Conservation (phyloP, 2,888 invertebrate species). For the Limenitis camilla region DNA sequence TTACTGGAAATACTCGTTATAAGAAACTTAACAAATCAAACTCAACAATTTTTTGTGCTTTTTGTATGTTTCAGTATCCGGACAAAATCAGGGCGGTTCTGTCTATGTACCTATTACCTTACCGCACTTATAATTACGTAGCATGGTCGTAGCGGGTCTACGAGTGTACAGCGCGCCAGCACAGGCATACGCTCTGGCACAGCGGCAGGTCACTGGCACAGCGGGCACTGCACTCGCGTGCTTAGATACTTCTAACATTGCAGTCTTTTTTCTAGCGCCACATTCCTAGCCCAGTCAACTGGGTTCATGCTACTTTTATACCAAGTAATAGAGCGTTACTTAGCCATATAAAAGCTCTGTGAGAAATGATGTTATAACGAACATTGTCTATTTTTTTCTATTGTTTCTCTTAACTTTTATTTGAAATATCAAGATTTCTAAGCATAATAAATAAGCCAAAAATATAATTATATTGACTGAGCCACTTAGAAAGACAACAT, state of each 20-base stretch:
- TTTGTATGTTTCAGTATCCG: too few species aligned
- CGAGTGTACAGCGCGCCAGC: constrained; percentile 36
- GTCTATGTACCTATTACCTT: neutral
- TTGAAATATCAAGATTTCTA: too few species aligned
- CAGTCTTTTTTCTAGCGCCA: constrained; percentile 66
- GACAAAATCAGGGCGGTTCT: too few species aligned
- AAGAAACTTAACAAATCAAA: too few species aligned
- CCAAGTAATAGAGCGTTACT: constrained; percentile 25
- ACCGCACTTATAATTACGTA: constrained; percentile 34
- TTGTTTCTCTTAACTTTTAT: too few species aligned
- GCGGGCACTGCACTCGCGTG: constrained; percentile 69
- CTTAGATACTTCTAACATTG: constrained; percentile 71
- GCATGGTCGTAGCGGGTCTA: constrained; percentile 51
- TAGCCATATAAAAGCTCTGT: constrained; percentile 20
- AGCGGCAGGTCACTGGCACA: constrained; percentile 64
- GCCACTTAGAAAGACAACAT: too few species aligned
- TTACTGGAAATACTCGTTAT: too few species aligned
- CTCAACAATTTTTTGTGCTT: too few species aligned
- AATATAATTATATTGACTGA: too few species aligned
- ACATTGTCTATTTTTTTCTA: too few species aligned
- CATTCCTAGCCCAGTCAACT: constrained; percentile 55
- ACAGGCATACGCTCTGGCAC: too few species aligned
- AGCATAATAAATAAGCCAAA: too few species aligned
- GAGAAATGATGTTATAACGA: neutral
- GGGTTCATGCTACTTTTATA: constrained; percentile 37